Conservation (phyloP, 2,888 invertebrate genomes). For the Chironomus tentans region DNA sequence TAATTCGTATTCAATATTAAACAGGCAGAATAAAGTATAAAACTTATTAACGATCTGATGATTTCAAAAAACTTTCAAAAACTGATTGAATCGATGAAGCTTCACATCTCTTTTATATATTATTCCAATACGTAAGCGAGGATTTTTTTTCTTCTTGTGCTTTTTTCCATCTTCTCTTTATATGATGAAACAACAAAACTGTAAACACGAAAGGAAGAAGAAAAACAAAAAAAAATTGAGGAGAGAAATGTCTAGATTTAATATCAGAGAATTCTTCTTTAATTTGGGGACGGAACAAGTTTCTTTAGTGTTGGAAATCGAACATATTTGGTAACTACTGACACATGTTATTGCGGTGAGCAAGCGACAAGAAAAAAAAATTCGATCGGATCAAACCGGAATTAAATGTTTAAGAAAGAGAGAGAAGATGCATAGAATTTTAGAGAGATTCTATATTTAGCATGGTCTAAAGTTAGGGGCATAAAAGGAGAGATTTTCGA, state of each 20-base stretch:
- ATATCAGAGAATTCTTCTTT: not conserved
- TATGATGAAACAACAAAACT: not conserved
- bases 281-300: not conserved
- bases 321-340: too few species aligned
- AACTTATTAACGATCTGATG: not conserved
- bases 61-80: constrained; percentile 3
- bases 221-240: not conserved
- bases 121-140: constrained; percentile 1
- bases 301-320: not conserved
- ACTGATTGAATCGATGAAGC: constrained; percentile 2
- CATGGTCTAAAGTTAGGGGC: not conserved
- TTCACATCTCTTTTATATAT: constrained; percentile 19
- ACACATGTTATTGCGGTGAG: too few species aligned
- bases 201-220: constrained; percentile 5
- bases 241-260: not conserved
- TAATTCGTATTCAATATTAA: not conserved
- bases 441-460: not conserved
- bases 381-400: too few species aligned
- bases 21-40: not conserved
- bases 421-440: not conserved
- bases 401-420: too few species aligned
- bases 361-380: too few species aligned
- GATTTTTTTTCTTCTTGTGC: not conserved
- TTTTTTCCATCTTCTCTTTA: not conserved
- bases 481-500: too few species aligned